Evolutionary conservation across 2,888 invertebrate genomes (phyloP).

Genomic region (Cerastoderma edule): DNA sequence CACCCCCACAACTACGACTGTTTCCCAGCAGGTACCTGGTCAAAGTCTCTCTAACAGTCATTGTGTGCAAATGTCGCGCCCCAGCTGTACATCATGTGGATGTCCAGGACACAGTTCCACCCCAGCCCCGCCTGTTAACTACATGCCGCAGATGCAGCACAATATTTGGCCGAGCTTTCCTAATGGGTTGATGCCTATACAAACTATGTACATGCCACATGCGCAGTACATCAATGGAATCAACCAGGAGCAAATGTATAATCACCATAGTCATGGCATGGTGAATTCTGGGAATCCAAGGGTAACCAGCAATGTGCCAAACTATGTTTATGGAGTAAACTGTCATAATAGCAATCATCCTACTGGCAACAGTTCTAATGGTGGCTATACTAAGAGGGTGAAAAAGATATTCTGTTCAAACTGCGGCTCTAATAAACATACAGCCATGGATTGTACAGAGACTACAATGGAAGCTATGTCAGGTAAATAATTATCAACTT

Average conservation of each 20-base stretch:
- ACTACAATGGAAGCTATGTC: slow-evolving; percentile 97
- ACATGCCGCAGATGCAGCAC: slow-evolving; percentile 61
- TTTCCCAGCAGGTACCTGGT: slow-evolving; percentile 34
- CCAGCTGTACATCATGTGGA: slow-evolving; percentile 64
- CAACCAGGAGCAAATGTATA: slow-evolving; percentile 41
- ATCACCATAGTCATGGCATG: slow-evolving; percentile 29
- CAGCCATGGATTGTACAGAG: slow-evolving; percentile 94
- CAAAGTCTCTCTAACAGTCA: slow-evolving; percentile 33
- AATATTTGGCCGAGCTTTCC: slow-evolving; percentile 59
- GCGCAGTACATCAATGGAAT: slow-evolving; percentile 46
- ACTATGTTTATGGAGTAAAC: slow-evolving; percentile 50
- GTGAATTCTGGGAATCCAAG: slow-evolving; percentile 29
- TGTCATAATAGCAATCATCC: slow-evolving; percentile 34
- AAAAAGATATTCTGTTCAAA: slow-evolving; percentile 90
- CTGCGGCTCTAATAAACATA: slow-evolving; percentile 93
- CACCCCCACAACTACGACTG: slow-evolving; percentile 34
- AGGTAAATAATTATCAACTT: no score
- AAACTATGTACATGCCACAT: slow-evolving; percentile 47
- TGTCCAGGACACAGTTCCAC: slow-evolving; percentile 57
- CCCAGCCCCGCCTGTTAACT: slow-evolving; percentile 40
- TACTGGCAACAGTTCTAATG: slow-evolving; percentile 17
- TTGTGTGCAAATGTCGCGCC: slow-evolving; percentile 9
- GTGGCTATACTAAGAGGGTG: slow-evolving; percentile 42
- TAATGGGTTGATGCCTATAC: slow-evolving; percentile 63
- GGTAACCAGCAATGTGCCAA: slow-evolving; percentile 35